phyloP scores from a whole-genome alignment of 2,113 vertebrate species.

The Scophthalmus maximus region DNA sequence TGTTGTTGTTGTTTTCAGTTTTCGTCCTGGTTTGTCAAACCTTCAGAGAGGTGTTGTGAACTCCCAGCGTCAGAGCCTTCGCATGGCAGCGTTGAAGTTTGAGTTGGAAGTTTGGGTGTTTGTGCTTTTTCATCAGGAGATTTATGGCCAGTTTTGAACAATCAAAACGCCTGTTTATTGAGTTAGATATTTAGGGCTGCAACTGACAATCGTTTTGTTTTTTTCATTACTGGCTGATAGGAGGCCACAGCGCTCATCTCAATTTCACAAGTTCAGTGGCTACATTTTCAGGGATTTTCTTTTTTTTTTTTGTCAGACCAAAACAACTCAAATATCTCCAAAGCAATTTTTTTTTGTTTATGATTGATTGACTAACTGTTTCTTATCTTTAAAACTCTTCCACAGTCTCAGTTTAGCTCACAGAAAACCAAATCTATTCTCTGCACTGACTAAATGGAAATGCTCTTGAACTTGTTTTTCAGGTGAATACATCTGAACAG shows the following conservation, averaged over 20 bases:
- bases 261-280: not conserved
- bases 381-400: not conserved
- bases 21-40: not conserved
- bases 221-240: too few species aligned
- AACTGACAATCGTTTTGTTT: too few species aligned
- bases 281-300: too few species aligned
- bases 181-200: not conserved
- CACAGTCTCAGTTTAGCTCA: not conserved
- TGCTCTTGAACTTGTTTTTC: not conserved
- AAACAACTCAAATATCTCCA: too few species aligned
- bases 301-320: too few species aligned
- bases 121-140: not conserved
- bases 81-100: conserved; percentile 18
- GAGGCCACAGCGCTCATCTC: not conserved
- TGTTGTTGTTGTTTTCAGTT: too few species aligned
- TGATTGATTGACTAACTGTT: not conserved
- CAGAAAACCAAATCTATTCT: conserved; percentile 4
- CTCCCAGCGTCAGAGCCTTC: not conserved
- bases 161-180: not conserved
- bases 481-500: conserved; percentile 9
- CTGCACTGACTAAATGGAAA: not conserved
- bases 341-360: not conserved
- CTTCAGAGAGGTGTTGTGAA: conserved; percentile 4
- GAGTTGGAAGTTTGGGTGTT: not conserved
- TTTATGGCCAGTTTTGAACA: not conserved